These are phyloP conservation scores for Albula goreensis DNA, from an alignment of 2,113 vertebrate genomes.

Conservation along the genomic window DNA sequence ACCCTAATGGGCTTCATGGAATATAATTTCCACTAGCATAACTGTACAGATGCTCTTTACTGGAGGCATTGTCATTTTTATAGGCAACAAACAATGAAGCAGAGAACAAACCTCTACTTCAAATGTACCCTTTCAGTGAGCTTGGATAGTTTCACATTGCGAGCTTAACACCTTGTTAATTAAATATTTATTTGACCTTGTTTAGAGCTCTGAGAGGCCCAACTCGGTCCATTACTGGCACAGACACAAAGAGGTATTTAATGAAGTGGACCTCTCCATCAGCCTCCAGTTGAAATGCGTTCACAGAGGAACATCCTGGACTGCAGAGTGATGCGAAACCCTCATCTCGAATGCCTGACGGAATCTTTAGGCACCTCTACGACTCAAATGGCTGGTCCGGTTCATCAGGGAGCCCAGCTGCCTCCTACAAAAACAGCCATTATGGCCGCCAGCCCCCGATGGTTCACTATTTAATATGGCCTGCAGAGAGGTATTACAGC, in stretches of 20 bases:
- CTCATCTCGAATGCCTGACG: background rate
- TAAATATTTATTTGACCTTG: background rate
- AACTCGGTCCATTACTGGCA: background rate
- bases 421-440: background rate
- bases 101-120: background rate
- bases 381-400: background rate
- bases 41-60: background rate
- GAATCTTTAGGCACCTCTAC: background rate
- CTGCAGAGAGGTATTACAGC: background rate
- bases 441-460: background rate
- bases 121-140: background rate
- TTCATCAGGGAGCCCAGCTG: background rate
- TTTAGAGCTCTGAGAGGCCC: background rate
- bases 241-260: background rate
- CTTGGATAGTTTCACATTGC: background rate
- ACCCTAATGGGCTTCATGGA: too few species aligned
- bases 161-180: background rate
- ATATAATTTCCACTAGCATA: too few species aligned
- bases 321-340: background rate
- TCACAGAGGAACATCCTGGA: background rate
- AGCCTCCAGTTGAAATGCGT: background rate
- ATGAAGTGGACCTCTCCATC: background rate
- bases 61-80: background rate
- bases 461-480: background rate
- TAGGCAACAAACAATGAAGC: background rate